Evolutionary conservation across 2,888 invertebrate species (phyloP), one percentile per base, ranked within the genome.

Genomic region (Cerceris ruficornis): DNA sequence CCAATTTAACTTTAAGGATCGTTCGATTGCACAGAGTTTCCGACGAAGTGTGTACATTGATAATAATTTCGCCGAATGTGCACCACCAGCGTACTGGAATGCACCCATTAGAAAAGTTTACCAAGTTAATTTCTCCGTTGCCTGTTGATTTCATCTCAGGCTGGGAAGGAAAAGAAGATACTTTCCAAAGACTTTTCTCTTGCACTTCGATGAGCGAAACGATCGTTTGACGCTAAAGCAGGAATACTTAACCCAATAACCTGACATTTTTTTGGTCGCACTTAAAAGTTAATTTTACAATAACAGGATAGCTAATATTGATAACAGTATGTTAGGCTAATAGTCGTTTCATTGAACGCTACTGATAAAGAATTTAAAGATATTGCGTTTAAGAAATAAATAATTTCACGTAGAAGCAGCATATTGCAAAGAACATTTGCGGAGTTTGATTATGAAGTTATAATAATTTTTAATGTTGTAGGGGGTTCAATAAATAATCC

Each of bases 1-100:
- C 83, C 89, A 90, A 90, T 90, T 90, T 86, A 90, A 90, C 90
- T 90, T 90, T 81, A 87, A 86, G 87, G 85, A 89, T 85, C 82
- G 87, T 88, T 89, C 87, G 83, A 87, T 88, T 85, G 84, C 84
- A 80, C 81, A 28, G 80, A 80, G 75, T 76, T 82, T 66, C 72
- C 73, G 66, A 64, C 70, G 72, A 80, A 81, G 80, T 88, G 82
- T 87, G 77, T 88, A 88, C 86, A 84, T 87, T 87, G 87, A 89
- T 89, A 88, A 89, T 88, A 88, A 88, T 89, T 87, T 82, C 65
- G 71, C 66, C 71, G 80, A 83, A 88, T 85, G 78, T 77, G 66
- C 77, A 71, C 70, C 69, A 55, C 52, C 65, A 54, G 28, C 65
- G 66, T 71, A 65, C 42, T 67, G 71, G 71, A 77, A 71, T 77